Conservation (phyloP, 37 sponge, comb jelly and placozoan genomes). For the Oscarella lobularis region DNA sequence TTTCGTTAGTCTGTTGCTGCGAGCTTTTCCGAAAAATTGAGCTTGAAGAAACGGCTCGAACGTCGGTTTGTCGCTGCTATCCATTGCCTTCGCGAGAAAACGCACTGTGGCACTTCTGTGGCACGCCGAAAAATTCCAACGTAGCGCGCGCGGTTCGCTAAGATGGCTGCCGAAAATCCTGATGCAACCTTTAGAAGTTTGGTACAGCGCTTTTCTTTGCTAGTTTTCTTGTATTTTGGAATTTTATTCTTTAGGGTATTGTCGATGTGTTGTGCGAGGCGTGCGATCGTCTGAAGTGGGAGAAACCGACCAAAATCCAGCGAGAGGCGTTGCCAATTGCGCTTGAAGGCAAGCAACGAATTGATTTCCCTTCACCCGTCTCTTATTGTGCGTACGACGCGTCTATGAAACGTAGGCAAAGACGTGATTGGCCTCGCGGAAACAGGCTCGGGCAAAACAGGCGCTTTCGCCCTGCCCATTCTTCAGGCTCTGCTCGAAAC, state of each 20-base stretch:
- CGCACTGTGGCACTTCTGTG: too few relatives aligned
- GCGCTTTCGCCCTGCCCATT: slow-evolving; percentile 89
- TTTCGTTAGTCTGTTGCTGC: too few relatives aligned
- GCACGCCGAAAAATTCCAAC: too few relatives aligned
- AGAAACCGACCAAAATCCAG: slow-evolving; percentile 80
- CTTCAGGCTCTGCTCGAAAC: slow-evolving; percentile 77
- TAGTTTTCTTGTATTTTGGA: slow-evolving; percentile 3
- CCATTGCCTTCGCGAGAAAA: too few relatives aligned
- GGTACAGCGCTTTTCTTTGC: too few relatives aligned
- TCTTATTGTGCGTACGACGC: not conserved
- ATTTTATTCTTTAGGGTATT: slow-evolving; percentile 45
- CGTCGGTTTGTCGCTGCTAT: too few relatives aligned
- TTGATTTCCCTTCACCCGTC: not conserved
- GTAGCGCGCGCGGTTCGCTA: too few relatives aligned
- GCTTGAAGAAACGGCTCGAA: too few relatives aligned
- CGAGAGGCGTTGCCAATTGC: slow-evolving; percentile 84
- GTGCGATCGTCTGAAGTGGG: slow-evolving; percentile 69
- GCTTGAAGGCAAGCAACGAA: slow-evolving; percentile 36
- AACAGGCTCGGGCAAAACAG: slow-evolving; percentile 97
- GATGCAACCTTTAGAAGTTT: too few relatives aligned
- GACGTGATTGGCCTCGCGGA: slow-evolving; percentile 97
- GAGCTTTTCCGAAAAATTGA: too few relatives aligned
- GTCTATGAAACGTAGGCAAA: slow-evolving; percentile 27
- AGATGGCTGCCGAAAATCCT: too few relatives aligned
- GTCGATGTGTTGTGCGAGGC: slow-evolving; percentile 84